Evolutionary conservation across 2,888 invertebrate genomes (phyloP), one percentile per base, ranked within the genome.

Genomic region (Melinaea menophilus): DNA sequence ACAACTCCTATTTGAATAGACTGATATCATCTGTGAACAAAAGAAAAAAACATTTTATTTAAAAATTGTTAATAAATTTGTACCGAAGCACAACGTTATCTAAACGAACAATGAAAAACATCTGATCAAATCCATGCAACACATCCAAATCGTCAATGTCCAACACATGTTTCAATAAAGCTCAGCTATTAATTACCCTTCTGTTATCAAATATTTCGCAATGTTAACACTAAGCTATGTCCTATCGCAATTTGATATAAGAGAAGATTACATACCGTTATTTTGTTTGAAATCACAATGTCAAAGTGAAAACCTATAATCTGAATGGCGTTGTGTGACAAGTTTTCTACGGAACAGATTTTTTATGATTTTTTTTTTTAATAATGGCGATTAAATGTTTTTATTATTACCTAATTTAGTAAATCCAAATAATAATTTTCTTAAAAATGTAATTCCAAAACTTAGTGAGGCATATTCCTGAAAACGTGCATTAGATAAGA

Each of bases 161-260:
- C 56, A 56, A 67, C 67, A 66, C 55, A 61, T 58, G 65, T 65
- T 61, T 61, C 65, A 65, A 67, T 67, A 61, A 67, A 58, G 59
- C 63, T 51, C 46, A 61, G 61, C 63, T 51, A 65, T 67, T 67
- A 63, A 65, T 67, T 67, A 63, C 65, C 48, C 31, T 58, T 62
- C 61, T 58, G 65, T 66, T 66, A 67, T 69, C 68, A 62, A 69
- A 66, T 67, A 67, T 65, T 64, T 63, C 34, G 58, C 47, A 47
- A 58, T 63, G 64, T 65, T 65, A 63, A 66, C 59, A 45, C 66
- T 60, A 65, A 63, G 56, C 64, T 61, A 62, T 56, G 66, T 55
- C 57, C 60, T 58, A 59, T 59, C 59, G 66, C 68, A 59, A 65
- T 69, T 65, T 63, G 68, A 69, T 69, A 67, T 56, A 63, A 63